Evolutionary conservation across 2,888 invertebrate species (phyloP).

Genomic region (Epinotia bilunana): DNA sequence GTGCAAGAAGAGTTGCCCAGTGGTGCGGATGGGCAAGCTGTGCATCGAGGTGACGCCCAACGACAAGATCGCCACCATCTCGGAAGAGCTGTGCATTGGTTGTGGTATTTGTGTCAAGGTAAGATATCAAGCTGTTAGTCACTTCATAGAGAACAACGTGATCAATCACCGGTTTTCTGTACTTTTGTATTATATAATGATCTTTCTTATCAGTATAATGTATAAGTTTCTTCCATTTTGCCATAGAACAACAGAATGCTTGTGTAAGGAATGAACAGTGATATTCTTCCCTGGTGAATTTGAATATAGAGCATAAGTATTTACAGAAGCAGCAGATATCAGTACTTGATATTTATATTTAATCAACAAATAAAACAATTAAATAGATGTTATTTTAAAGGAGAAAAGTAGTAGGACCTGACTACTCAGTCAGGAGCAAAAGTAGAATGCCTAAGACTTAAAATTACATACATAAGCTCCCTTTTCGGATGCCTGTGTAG

Average conservation of each 20-base stretch:
- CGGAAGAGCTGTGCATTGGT: slow-evolving; percentile 99
- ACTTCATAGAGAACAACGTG: slow-evolving; percentile 1
- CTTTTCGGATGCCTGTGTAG: too few relatives aligned
- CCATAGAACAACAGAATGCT: background rate
- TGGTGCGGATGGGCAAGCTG: slow-evolving; percentile 99
- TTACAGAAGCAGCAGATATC: background rate
- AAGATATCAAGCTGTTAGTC: slow-evolving; percentile 49
- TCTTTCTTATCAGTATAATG: background rate
- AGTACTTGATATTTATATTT: background rate
- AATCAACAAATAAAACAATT: background rate
- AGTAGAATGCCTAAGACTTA: too few relatives aligned
- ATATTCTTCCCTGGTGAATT: too few relatives aligned
- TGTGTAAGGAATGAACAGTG: too few relatives aligned
- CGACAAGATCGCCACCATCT: slow-evolving; percentile 98
- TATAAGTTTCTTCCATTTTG: background rate
- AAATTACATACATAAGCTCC: too few relatives aligned
- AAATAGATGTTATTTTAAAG: too few relatives aligned
- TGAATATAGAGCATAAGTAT: too few relatives aligned
- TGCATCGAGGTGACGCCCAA: slow-evolving; percentile 99
- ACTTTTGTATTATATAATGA: background rate
- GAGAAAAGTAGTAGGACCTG: too few relatives aligned
- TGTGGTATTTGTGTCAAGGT: slow-evolving; percentile 99
- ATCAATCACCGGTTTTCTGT: slow-evolving; percentile 2
- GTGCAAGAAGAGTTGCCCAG: slow-evolving; percentile 99
- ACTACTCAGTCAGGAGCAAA: too few relatives aligned